phyloP scores from a whole-genome alignment of 1,140 invertebrate species.

The Xylocopa sonorina region DNA sequence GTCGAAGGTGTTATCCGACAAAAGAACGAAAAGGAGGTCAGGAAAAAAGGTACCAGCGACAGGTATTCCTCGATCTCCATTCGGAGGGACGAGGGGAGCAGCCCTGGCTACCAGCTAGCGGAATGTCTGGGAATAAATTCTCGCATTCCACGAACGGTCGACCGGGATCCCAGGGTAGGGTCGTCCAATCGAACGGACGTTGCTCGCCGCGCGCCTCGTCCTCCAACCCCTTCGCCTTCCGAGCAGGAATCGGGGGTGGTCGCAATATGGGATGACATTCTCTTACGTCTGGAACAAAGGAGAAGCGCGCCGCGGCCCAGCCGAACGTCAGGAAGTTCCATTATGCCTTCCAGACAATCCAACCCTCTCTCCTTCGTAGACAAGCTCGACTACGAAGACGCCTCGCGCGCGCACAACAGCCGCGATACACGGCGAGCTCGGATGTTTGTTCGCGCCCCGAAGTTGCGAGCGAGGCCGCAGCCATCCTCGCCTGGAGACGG shows the following conservation, averaged over 20 bases:
- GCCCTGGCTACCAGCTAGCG: slow-evolving; percentile 43
- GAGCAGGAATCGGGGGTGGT: slow-evolving; percentile 18
- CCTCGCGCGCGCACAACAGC: slow-evolving; percentile 2
- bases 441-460: background rate
- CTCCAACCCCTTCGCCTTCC: slow-evolving; percentile 24
- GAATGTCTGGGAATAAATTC: slow-evolving; percentile 68
- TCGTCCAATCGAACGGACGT: slow-evolving; percentile 59
- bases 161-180: slow-evolving; percentile 8
- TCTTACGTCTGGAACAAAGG: slow-evolving; percentile 66
- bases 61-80: slow-evolving; percentile 44
- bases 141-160: slow-evolving; percentile 56
- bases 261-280: slow-evolving; percentile 69
- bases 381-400: background rate
- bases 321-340: slow-evolving; percentile 62
- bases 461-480: background rate
- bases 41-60: slow-evolving; percentile 12
- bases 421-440: background rate
- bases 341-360: slow-evolving; percentile 55
- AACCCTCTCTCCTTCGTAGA: background rate
- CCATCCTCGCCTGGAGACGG: background rate
- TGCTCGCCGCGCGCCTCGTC: slow-evolving; percentile 34
- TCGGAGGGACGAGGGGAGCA: slow-evolving; percentile 45
- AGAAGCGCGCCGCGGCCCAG: slow-evolving; percentile 20
- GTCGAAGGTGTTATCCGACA: background rate
- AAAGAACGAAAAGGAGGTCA: background rate